Percentiles rank a stretch among this genome's conserved stretches.
Conservation (phyloP, 2,888 invertebrate species). For the Phasia obesa region DNA sequence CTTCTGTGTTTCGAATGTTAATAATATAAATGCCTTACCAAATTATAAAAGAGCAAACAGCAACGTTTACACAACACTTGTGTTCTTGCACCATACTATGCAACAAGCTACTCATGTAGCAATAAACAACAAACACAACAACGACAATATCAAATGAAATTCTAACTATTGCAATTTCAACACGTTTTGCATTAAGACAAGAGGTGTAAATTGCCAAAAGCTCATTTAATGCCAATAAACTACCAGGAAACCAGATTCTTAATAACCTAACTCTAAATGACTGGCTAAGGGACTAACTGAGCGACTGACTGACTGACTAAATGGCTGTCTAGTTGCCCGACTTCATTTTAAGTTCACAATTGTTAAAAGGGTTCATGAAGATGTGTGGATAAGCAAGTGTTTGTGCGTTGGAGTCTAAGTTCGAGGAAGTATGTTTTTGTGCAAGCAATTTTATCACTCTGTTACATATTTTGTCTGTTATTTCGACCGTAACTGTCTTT, state of each 20-base stretch:
- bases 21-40: constrained; percentile 69
- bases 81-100: constrained; percentile 22
- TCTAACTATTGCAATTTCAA: constrained; percentile 65
- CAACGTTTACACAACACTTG: neutral
- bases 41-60: constrained; percentile 67
- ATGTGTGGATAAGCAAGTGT: neutral
- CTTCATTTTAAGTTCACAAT: neutral
- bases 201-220: constrained; percentile 76
- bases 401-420: neutral
- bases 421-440: neutral
- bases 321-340: neutral
- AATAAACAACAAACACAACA: constrained; percentile 37
- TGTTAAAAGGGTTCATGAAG: neutral
- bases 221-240: constrained; percentile 74
- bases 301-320: neutral
- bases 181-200: constrained; percentile 71
- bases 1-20: constrained; percentile 44
- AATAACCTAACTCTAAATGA: constrained; percentile 50
- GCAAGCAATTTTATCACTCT: neutral
- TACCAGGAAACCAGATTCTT: constrained; percentile 67
- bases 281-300: neutral
- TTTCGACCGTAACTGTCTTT: constrained; percentile 46
- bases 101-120: constrained; percentile 2
- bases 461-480: constrained; percentile 40
- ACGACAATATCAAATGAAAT: constrained; percentile 57